These are phyloP conservation scores for Pitta sordida DNA, from an alignment of 2,113 vertebrate species.

Conservation along the genomic window DNA sequence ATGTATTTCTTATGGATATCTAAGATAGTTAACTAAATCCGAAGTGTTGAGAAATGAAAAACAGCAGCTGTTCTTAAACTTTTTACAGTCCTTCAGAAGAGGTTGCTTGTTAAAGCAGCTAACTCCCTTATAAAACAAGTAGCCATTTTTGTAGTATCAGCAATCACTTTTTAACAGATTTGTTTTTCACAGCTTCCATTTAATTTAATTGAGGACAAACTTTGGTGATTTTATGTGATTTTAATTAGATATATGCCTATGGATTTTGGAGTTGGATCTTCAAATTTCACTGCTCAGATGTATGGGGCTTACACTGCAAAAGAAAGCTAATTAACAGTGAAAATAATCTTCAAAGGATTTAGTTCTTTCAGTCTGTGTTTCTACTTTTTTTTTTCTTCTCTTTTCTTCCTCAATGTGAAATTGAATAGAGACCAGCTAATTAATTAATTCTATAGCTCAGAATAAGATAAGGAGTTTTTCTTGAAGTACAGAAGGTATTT, in stretches of 20 bases:
- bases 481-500: neutral
- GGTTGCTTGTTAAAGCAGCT: neutral
- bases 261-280: neutral
- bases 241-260: neutral
- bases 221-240: neutral
- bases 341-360: constrained; percentile 26
- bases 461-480: neutral
- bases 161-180: neutral
- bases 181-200: neutral
- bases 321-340: neutral
- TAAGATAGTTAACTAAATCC: neutral
- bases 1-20: neutral
- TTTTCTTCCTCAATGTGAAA: neutral
- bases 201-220: neutral
- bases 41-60: constrained; percentile 7
- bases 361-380: neutral
- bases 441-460: neutral
- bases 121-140: neutral
- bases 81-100: neutral
- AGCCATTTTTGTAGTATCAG: neutral
- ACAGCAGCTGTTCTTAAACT: neutral
- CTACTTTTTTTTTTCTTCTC: neutral
- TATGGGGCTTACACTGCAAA: neutral
- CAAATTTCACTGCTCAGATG: neutral
- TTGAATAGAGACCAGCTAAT: neutral